Conservation (phyloP, 1,140 invertebrate species). For the Tenebrio molitor region DNA sequence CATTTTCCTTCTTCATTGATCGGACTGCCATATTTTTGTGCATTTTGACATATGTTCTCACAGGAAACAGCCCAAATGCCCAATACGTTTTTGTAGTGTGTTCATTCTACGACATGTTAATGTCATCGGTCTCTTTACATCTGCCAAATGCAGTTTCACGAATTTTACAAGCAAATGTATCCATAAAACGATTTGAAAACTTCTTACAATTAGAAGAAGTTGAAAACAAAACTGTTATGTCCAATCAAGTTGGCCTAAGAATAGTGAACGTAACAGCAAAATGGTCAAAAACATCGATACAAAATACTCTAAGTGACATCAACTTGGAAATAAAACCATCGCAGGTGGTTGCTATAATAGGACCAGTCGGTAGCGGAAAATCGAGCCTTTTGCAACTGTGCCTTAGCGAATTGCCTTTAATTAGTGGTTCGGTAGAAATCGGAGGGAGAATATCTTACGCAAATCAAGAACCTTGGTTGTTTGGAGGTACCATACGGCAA, state of each 20-base stretch:
- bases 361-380: constrained; percentile 80
- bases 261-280: constrained; percentile 42
- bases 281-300: constrained; percentile 65
- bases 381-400: constrained; percentile 85
- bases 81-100: constrained; percentile 81
- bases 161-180: constrained; percentile 75
- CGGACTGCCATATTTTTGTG: constrained; percentile 83
- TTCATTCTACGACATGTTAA: constrained; percentile 78
- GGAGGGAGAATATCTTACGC: constrained; percentile 72
- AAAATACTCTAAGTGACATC: constrained; percentile 71
- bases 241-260: constrained; percentile 65
- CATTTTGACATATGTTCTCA: constrained; percentile 78
- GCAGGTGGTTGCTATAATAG: constrained; percentile 76
- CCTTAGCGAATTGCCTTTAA: constrained; percentile 81
- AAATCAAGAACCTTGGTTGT: constrained; percentile 74
- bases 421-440: constrained; percentile 50
- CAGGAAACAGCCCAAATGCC: constrained; percentile 75
- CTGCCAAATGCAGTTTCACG: constrained; percentile 72
- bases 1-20: constrained; percentile 78
- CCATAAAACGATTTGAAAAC: constrained; percentile 74
- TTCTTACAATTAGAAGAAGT: constrained; percentile 78
- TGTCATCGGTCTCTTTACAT: constrained; percentile 78
- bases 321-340: constrained; percentile 69
- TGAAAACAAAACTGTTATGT: constrained; percentile 75
- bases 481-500: constrained; percentile 66